Base-by-base conservation (phyloP, 2,797 vertebrate species). In the Chelon labrosus region DNA sequence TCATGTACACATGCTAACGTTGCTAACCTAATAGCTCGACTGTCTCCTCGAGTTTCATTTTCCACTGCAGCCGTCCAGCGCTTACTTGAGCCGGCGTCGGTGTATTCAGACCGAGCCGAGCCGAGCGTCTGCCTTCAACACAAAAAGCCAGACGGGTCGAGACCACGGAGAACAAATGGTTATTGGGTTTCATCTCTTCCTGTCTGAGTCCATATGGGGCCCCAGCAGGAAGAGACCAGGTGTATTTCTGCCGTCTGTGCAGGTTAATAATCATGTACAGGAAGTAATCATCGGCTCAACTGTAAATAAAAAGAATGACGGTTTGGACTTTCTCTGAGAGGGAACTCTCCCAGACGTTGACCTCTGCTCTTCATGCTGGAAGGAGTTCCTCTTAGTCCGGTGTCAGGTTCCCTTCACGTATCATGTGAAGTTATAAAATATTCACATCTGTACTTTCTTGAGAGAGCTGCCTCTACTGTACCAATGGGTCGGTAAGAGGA, bases 11-110 rank as follows among this genome's bases (percentile, higher is more conserved):
- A 59, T 20, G 62, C 71, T 79, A 57, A 83, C 75, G 58, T 14
- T 16, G 50, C 65, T 72, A 39, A 73, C 70, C 85, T 80, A 79
- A 80, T 68, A 55, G 68, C 70, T 61, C 6, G 27, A 27, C 75
- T 25, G 71, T 69, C 86, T 92, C 84, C 86, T 92, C 84, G 0
- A 56, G 88, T 93, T 94, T 91, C 84, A 90, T 92, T 92, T 92
- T 93, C 91, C 90, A 79, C 83, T 61, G 62, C 3, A 75, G 65
- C 31, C 20, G 60, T 22, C 22, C 22, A 22, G 22, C 22, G 22
- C 22, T 22, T 22, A 22, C 22, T 22, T 22, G 22, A 22, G 69
- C 82, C 25, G 35, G 10, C 75, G 70, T 79, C 74, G 31, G 22
- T 47, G 74, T 70, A 77, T 84, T 88, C 80, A 86, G 7, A 66